Percentiles rank a stretch among this genome's conserved stretches.
phyloP scores from a whole-genome alignment of 2,797 vertebrate species.

The Channallabes apus region DNA sequence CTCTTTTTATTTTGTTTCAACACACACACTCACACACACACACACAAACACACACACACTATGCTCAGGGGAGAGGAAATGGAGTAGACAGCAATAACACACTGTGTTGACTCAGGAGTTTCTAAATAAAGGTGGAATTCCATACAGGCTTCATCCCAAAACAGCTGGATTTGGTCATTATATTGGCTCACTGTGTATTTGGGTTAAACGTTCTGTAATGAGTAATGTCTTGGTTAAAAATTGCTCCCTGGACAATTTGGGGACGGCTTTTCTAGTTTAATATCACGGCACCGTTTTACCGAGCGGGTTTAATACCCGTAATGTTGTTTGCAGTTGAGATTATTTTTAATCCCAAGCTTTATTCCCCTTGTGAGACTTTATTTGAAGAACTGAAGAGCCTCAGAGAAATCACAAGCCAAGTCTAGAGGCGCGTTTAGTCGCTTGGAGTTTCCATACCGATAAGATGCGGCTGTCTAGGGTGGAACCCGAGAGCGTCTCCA shows the following conservation, averaged over 20 bases:
- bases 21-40: background rate
- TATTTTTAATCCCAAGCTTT: background rate
- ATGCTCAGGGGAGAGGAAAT: conserved; percentile 26
- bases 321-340: background rate
- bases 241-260: conserved; percentile 16
- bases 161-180: conserved; percentile 36
- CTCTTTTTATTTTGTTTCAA: conserved; percentile 1
- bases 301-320: background rate
- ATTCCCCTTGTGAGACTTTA: background rate
- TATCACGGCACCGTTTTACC: background rate
- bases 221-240: conserved; percentile 26
- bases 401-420: too few relatives aligned
- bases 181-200: conserved; percentile 14
- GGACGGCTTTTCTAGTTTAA: conserved; percentile 7
- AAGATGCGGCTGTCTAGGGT: background rate
- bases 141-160: conserved; percentile 35
- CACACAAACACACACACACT: background rate
- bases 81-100: conserved; percentile 47
- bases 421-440: too few relatives aligned
- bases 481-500: background rate
- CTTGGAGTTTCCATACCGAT: background rate
- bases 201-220: background rate
- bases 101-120: conserved; percentile 50
- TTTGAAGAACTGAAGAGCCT: background rate
- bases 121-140: conserved; percentile 45